A percentile compares a stretch with the other conserved stretches of the same genome.
phyloP scores from a whole-genome alignment of 2,113 vertebrate genomes.

The Neomonachus schauinslandi region DNA sequence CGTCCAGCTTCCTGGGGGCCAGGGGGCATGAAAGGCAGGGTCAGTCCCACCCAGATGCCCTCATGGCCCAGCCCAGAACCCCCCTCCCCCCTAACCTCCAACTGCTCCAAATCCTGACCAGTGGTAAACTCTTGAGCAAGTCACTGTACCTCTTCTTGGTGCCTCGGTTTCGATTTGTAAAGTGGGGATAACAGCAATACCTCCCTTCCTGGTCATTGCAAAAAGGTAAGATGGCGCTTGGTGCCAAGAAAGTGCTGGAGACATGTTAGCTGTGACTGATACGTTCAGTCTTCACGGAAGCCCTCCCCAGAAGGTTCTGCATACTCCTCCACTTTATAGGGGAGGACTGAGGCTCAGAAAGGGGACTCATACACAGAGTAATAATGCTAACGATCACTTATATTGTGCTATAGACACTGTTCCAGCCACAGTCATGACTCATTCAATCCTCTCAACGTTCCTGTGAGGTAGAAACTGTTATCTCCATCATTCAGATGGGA shows the following conservation, averaged over 20 bases:
- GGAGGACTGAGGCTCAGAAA: neutral
- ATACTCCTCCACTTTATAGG: neutral
- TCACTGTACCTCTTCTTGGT: neutral
- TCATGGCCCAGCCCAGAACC: neutral
- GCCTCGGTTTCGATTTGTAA: conserved; percentile 1
- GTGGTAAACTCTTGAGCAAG: neutral
- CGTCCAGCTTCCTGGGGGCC: conserved; percentile 92
- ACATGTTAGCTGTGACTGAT: neutral
- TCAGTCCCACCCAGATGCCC: neutral
- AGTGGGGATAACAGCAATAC: neutral
- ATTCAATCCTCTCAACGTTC: neutral
- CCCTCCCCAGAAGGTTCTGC: neutral
- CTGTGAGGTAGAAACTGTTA: neutral
- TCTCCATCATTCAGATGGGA: neutral
- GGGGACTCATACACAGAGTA: no score
- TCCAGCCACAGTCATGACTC: no score
- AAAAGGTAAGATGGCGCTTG: neutral
- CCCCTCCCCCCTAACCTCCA: neutral
- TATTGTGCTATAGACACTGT: no score
- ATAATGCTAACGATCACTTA: neutral
- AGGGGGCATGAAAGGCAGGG: neutral
- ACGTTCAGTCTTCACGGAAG: neutral
- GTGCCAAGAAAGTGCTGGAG: neutral
- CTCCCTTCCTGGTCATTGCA: neutral
- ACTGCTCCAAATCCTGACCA: neutral